Evolutionary conservation across 2,888 invertebrate genomes (phyloP), one percentile per base, ranked within the genome.

Genomic region (Theretra japonica): DNA sequence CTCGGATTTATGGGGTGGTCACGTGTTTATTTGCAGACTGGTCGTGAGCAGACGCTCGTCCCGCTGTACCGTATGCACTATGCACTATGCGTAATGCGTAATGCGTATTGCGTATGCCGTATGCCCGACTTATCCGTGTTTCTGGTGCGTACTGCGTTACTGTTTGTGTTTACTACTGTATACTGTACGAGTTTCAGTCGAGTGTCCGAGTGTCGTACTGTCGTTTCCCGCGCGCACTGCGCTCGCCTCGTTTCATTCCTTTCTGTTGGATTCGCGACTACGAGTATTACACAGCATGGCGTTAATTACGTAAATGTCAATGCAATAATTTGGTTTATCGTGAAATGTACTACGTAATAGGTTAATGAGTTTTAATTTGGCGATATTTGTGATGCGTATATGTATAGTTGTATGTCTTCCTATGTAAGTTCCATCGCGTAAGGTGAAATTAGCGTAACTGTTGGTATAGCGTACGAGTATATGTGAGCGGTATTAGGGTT

Each of bases 341-440:
- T 70, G 41, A 23, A 70, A 65, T 71, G 53, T 65, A 70, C 53
- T 80, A 79, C 76, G 77, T 81, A 79, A 80, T 80, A 80, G 74
- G 76, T 77, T 79, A 73, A 78, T 75, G 72, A 57, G 23, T 77
- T 80, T 83, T 85, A 68, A 75, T 86, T 88, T 84, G 71, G 83
- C 86, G 76, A 82, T 82, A 83, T 86, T 82, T 86, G 83, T 86
- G 85, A 83, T 80, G 85, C 86, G 86, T 90, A 86, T 83, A 82
- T 91, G 86, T 90, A 87, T 90, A 90, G 90, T 84, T 91, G 90
- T 92, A 91, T 90, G 94, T 94, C 94, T 94, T 94, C 94, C 94
- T 92, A 89, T 90, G 90, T 93, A 91, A 92, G 92, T 88, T 88
- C 88, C 88, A 88, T 87, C 88, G 83, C 81, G 79, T 86, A 85